Evolutionary conservation across 1,140 invertebrate species (phyloP).

Genomic region (Saccostrea glomerata): DNA sequence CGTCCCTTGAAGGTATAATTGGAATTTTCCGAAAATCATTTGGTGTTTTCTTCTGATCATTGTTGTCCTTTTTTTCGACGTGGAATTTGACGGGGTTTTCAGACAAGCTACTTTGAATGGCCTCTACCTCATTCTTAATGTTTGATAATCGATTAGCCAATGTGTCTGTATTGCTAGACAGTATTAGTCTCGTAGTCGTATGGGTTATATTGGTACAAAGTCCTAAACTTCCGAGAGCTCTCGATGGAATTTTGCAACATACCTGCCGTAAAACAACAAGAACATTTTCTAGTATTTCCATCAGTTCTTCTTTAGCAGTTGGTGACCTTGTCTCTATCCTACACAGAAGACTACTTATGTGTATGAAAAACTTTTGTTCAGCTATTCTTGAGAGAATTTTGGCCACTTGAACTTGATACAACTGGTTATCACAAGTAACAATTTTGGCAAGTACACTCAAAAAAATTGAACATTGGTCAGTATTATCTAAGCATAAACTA

Average conservation of each 20-base stretch:
- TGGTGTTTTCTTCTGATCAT: conserved; percentile 56
- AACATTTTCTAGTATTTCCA: background rate
- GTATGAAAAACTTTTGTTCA: background rate
- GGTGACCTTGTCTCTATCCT: background rate
- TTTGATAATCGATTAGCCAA: background rate
- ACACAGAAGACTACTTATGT: background rate
- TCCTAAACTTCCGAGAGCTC: background rate
- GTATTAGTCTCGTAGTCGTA: background rate
- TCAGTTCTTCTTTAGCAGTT: background rate
- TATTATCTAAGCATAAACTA: background rate
- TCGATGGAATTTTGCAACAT: background rate
- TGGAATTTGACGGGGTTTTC: background rate
- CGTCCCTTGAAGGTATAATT: conserved; percentile 65
- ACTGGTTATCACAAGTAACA: background rate
- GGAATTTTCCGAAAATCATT: conserved; percentile 68
- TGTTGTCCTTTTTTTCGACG: background rate
- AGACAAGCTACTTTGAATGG: background rate
- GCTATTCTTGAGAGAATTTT: background rate
- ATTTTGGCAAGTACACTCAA: background rate
- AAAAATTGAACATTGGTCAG: background rate
- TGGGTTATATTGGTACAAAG: background rate
- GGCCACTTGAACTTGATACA: background rate
- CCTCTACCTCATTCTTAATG: background rate
- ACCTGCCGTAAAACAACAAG: background rate
- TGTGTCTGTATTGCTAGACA: background rate